Conservation (phyloP, 2,888 invertebrate species). For the Drosophila setosimentum region DNA sequence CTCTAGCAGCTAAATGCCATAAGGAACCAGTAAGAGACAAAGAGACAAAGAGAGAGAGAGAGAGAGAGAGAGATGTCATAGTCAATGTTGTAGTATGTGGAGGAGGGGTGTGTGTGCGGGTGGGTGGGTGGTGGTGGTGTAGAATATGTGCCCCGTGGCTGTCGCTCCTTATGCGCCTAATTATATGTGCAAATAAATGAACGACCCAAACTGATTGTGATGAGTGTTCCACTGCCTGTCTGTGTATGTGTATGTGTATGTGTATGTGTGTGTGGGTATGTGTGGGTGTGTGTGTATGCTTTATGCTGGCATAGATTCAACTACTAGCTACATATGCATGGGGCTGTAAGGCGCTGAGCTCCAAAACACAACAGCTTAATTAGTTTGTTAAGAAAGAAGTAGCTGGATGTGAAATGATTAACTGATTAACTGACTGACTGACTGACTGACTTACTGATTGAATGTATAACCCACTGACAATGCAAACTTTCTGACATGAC, state of each 20-base stretch:
- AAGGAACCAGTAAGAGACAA: background rate
- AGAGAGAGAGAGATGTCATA: conserved; percentile 16
- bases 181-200: conserved; percentile 81
- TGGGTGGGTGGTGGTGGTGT: background rate
- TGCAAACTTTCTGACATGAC: conserved; percentile 8
- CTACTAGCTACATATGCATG: conserved; percentile 14
- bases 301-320: conserved; percentile 39
- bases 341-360: conserved; percentile 14
- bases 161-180: conserved; percentile 72
- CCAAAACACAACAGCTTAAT: conserved; percentile 55
- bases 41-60: background rate
- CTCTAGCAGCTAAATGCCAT: conserved; percentile 22
- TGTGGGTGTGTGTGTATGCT: background rate
- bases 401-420: conserved; percentile 44
- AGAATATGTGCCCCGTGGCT: conserved; percentile 69
- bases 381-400: conserved; percentile 61
- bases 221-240: conserved; percentile 46
- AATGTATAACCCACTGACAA: background rate
- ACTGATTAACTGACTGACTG: conserved; percentile 25
- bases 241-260: conserved; percentile 13
- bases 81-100: background rate
- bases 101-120: background rate
- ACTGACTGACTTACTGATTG: conserved; percentile 16
- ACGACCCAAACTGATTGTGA: conserved; percentile 69
- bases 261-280: conserved; percentile 10